Evolutionary conservation across 2,888 invertebrate genomes (phyloP), one percentile per base, ranked within the genome.

Genomic region (Drosophila siamana): DNA sequence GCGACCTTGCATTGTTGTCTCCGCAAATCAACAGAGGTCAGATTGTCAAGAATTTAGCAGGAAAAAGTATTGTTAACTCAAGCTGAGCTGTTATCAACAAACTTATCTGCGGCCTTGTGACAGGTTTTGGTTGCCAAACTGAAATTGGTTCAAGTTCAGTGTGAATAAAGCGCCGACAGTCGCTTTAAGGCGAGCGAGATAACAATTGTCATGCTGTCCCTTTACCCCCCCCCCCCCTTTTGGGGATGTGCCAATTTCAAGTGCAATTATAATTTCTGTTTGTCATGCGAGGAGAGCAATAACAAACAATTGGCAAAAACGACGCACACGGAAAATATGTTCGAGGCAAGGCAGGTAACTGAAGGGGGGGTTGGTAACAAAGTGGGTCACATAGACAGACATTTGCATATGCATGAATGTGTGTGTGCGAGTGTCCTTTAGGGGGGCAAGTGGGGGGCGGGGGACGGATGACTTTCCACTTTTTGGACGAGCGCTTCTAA

Each of bases 261-360:
- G 83, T 87, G 86, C 83, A 83, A 83, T 83, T 87, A 85, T 83
- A 83, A 87, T 83, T 83, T 85, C 79, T 87, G 83, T 82, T 83
- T 83, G 88, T 83, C 83, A 83, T 83, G 86, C 79, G 78, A 86
- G 46, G 41, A 73, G 46, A 46, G 24, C 54, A 85, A 82, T 62
- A 69, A 72, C 67, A 81, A 19, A 2, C 3, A n/a, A 80, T 72
- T 52, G 43, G 48, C 48, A n/a, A 55, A 55, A 62, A 44, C 59
- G 43, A 66, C n/a, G n/a, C 67, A 74, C 54, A 73, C 56, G 70
- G n/a, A 67, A 80, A 80, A 80, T 69, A 51, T 15, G 24, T 22
- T 1, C 48, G 66, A 15, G 44, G 33, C 24, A 4, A 1, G 13
- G 30, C n/a, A 13, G 46, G 13, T 11, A 8, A 6, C n/a, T n/a